Evolutionary conservation across 2,888 invertebrate genomes (phyloP).

Genomic region (Junonia oenone): DNA sequence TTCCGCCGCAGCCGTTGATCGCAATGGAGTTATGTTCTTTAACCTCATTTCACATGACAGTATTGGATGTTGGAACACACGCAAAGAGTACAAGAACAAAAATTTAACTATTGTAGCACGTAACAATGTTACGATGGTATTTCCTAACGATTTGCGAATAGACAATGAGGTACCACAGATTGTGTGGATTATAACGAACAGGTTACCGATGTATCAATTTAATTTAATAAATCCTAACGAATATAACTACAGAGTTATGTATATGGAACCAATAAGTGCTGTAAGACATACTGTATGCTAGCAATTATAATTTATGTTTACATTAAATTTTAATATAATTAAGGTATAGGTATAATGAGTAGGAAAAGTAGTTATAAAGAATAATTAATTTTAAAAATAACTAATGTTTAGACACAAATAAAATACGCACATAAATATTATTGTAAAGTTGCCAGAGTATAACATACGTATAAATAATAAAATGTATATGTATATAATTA

Average conservation of each 20-base stretch:
- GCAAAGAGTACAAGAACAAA: slow-evolving; percentile 83
- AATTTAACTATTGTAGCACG: slow-evolving; percentile 83
- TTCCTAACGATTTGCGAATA: slow-evolving; percentile 89
- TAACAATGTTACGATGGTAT: slow-evolving; percentile 82
- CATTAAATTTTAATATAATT: too few species aligned
- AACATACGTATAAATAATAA: too few species aligned
- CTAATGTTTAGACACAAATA: too few species aligned
- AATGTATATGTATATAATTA: too few species aligned
- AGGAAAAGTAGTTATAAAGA: too few species aligned
- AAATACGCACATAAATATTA: too few species aligned
- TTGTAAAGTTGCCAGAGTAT: too few species aligned
- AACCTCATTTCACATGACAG: slow-evolving; percentile 89
- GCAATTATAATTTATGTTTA: not conserved
- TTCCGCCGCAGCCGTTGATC: slow-evolving; percentile 86
- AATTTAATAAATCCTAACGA: slow-evolving; percentile 82
- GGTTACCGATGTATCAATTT: slow-evolving; percentile 87
- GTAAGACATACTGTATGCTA: slow-evolving; percentile 82
- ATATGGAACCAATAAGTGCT: slow-evolving; percentile 81
- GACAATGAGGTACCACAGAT: slow-evolving; percentile 85
- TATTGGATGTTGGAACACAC: slow-evolving; percentile 90
- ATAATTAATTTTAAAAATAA: too few species aligned
- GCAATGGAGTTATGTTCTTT: slow-evolving; percentile 88
- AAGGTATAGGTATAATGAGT: too few species aligned
- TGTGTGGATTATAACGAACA: slow-evolving; percentile 88
- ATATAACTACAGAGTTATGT: slow-evolving; percentile 87